Base-by-base conservation (phyloP, 2,113 vertebrate genomes). In the Nipponia nippon region DNA sequence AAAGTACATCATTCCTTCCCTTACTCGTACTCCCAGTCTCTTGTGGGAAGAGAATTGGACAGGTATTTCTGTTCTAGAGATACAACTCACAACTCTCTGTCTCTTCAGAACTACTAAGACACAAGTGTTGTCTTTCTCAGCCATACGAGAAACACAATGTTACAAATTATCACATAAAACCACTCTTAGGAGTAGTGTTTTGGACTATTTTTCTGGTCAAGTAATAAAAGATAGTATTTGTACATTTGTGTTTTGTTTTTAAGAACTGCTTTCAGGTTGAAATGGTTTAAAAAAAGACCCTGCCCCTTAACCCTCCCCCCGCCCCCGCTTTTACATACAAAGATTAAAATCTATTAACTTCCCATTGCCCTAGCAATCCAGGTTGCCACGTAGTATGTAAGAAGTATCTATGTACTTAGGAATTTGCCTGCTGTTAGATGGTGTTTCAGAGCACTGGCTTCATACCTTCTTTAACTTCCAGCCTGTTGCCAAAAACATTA, bases 241-340 rank as follows among this genome's bases (percentile, higher is more conserved):
- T 69, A n/a, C 26, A 11, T 26, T 65, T 6, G 0, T 79, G 16
- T n/a, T 83, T 82, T 36, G 5, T 23, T 84, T 81, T 38, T 26
- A 80, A 77, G 14, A 73, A 6, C 34, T 59, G 17, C 19, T 82
- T 94, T 84, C 13, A 62, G 34, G 13, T 18, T 8, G 10, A 89
- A 63, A n/a, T 46, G 4, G 4, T 55, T 73, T 25, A 7, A 21
- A 53, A 38, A 53, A 61, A 32, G 4, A 40, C 40, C 13, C 3
- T 1, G 0, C 10, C 52, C 4, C 16, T 26, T 40, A 50, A 50
- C 50, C 4, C 2, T 5, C 5, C 29, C 29, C 32, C 19, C 11
- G n/a, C n/a, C n/a, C n/a, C n/a, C n/a, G 8, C 2, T 85, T 91
- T 50, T 80, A 25, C 3, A 5, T 17, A 9, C 20, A 44, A 38